A percentile compares a stretch with the other conserved stretches of the same genome.
Conservation (phyloP, 2,113 vertebrate species). For the Turdus rufiventris region DNA sequence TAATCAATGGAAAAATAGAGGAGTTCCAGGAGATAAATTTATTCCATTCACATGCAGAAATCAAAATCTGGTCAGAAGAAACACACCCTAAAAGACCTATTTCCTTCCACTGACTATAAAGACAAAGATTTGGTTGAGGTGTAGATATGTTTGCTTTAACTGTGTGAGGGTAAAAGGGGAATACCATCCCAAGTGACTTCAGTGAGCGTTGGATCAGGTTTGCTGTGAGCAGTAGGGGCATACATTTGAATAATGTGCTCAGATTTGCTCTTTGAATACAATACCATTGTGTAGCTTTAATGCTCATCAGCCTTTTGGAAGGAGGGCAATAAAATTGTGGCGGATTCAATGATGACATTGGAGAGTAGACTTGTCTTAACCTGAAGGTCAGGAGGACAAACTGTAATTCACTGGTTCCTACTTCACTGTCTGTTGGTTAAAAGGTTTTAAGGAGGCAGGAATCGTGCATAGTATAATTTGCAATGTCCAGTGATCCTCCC, state of each 20-base stretch:
- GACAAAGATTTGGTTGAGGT: neutral
- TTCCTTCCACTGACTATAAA: neutral
- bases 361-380: neutral
- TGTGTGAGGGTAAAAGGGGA: neutral
- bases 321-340: neutral
- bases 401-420: neutral
- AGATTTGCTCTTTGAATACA: neutral
- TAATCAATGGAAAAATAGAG: neutral
- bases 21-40: neutral
- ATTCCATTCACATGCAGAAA: neutral
- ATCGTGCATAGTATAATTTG: neutral
- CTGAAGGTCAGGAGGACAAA: neutral
- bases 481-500: neutral
- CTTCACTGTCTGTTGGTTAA: neutral
- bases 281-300: neutral
- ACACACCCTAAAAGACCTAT: neutral
- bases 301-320: neutral
- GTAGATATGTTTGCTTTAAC: neutral
- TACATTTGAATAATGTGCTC: neutral
- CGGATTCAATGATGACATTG: neutral
- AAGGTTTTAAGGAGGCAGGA: neutral
- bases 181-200: neutral
- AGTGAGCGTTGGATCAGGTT: neutral
- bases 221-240: fast-evolving
- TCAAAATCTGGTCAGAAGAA: neutral